These are phyloP conservation scores for Gracilinanus agilis DNA, from an alignment of 2,113 vertebrate genomes.

Conservation along the genomic window DNA sequence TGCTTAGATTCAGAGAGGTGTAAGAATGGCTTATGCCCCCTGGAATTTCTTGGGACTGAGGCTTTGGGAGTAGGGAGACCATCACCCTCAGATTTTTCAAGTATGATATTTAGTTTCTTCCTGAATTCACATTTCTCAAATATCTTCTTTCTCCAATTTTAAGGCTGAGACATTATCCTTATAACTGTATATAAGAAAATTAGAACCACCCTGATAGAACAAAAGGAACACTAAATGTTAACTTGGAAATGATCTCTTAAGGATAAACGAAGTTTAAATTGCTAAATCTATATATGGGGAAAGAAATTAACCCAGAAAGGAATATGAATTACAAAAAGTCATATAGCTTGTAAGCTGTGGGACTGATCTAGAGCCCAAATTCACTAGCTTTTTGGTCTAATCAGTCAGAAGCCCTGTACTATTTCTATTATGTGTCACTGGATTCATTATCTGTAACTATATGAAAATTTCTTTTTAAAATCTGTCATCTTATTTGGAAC, in stretches of 20 bases:
- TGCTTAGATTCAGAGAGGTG: too few species aligned
- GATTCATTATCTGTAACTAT: neutral
- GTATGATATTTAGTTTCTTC: too few species aligned
- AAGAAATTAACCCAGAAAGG: neutral
- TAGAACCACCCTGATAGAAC: neutral
- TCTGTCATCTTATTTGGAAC: too few species aligned
- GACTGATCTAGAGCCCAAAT: neutral
- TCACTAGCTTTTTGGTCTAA: neutral
- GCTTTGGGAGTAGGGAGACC: too few species aligned
- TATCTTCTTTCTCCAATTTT: neutral
- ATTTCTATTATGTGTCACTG: neutral
- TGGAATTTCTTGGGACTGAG: too few species aligned
- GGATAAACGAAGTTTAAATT: neutral
- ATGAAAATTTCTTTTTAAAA: neutral
- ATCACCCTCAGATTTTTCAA: too few species aligned
- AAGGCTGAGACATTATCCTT: neutral
- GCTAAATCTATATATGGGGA: neutral
- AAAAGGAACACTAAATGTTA: too few species aligned
- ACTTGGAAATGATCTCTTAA: neutral
- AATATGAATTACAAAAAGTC: neutral
- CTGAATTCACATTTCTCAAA: neutral
- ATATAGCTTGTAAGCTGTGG: neutral
- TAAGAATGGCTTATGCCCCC: too few species aligned
- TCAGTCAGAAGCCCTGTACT: neutral
- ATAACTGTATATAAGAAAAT: neutral